Evolutionary conservation across 2,797 vertebrate genomes (phyloP).

Genomic region (Tinamus major): DNA sequence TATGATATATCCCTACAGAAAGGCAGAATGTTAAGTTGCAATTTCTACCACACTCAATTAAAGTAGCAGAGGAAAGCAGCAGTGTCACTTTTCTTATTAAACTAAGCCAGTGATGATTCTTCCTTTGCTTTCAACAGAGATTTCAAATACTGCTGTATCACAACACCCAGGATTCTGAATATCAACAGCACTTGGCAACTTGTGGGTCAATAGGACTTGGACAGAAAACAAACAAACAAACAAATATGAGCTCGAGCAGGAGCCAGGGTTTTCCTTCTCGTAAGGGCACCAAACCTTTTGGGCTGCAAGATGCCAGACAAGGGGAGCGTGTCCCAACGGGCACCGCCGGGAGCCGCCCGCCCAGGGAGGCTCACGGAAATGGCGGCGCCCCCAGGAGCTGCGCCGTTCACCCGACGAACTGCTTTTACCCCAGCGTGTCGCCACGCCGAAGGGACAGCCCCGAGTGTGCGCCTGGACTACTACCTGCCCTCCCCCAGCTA

Average conservation of each 20-base stretch:
- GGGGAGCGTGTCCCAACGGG: not conserved
- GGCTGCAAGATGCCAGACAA: too few species aligned
- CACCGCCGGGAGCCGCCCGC: not conserved
- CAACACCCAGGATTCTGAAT: fast-evolving
- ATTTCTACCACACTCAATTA: not conserved
- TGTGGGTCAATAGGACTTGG: fast-evolving
- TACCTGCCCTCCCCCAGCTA: not conserved
- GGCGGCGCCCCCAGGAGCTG: fast-evolving
- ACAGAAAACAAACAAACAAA: fast-evolving
- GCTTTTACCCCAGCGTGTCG: not conserved
- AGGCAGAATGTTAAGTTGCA: not conserved
- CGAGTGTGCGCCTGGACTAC: not conserved
- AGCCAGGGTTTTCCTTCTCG: too few species aligned
- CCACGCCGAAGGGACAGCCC: not conserved
- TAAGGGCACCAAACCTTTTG: fast-evolving
- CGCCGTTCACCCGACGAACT: not conserved
- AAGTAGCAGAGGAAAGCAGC: not conserved
- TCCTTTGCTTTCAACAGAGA: not conserved
- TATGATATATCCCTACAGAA: not conserved
- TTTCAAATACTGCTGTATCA: not conserved
- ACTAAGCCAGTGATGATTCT: not conserved
- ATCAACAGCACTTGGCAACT: fast-evolving
- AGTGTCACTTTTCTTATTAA: not conserved
- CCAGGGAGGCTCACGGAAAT: fast-evolving
- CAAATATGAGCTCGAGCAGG: fast-evolving